Base-by-base conservation (phyloP, 1,140 invertebrate genomes). In the Teleogryllus occipitalis region DNA sequence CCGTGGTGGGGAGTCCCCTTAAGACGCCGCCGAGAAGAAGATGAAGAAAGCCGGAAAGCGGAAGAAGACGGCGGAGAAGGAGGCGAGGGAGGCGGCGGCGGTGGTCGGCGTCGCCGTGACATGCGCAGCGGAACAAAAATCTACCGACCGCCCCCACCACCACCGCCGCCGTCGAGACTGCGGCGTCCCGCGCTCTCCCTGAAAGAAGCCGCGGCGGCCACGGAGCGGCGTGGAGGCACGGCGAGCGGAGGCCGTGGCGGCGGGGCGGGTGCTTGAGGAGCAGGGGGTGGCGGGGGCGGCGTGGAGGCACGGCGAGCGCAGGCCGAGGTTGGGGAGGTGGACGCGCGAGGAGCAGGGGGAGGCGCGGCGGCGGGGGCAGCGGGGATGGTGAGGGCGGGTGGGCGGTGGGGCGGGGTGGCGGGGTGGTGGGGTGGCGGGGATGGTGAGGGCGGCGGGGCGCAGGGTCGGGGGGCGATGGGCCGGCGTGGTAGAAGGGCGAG, bases 71-170 rank as follows among this genome's bases (percentile, higher is more conserved):
- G 27, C 15, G 75, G 54, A 21, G 79, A 73, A 72, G 46, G 74
- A 76, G 10, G 47, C 46, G 75, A 74, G 18, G 48, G 74, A 77
- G 79, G 75, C 18, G 21, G 75, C 47, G 47, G 75, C 21, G 48
- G 47, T 12, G 48, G 18, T n/a, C 14, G 46, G 46, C 39, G 48
- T 21, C 54, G 46, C 75, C 76, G 21, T 80, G 79, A 80, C 79
- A 80, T 80, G 79, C 79, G 79, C 79, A 80, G 75, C 74, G 72
- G 22, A 49, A 80, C 79, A 77, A 80, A 80, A 80, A 77, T 47
- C 48, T 18, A 77, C 46, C 76, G 18, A 74, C 74, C 74, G 74
- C 18, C 74, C 8, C 47, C 76, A 21, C 76, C 47, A 77, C 76
- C 47, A 21, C 76, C 8, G 48, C 76, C 47, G 47, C 75, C 18